Conservation (phyloP, 2,888 invertebrate genomes). For the Macrophya alboannulata region DNA sequence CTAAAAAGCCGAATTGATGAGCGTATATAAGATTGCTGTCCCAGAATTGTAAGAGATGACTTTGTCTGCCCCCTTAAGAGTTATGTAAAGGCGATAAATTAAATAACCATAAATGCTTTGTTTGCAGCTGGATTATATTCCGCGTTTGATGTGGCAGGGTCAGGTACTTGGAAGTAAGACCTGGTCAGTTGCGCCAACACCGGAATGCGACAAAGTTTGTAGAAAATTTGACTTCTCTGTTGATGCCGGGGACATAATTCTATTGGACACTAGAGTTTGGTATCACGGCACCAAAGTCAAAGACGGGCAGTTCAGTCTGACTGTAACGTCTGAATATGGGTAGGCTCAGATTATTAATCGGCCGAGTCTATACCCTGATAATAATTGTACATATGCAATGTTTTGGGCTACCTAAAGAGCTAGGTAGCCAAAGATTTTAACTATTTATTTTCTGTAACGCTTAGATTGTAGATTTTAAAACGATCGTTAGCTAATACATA, state of each 20-base stretch:
- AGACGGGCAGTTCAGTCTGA: slow-evolving; percentile 91
- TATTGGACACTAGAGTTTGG: slow-evolving; percentile 95
- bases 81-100: no score
- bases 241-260: slow-evolving; percentile 94
- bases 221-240: slow-evolving; percentile 89
- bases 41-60: no score
- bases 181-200: slow-evolving; percentile 92
- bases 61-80: no score
- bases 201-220: slow-evolving; percentile 92
- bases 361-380: background rate
- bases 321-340: slow-evolving; percentile 96
- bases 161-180: slow-evolving; percentile 93
- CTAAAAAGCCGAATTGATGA: no score
- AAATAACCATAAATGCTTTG: slow-evolving; percentile 45
- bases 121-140: slow-evolving; percentile 93
- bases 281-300: slow-evolving; percentile 93
- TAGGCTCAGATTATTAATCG: slow-evolving; percentile 74
- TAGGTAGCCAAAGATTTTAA: slow-evolving; percentile 45
- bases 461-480: slow-evolving; percentile 12
- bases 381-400: slow-evolving; percentile 47
- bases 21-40: no score
- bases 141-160: slow-evolving; percentile 96
- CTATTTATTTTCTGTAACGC: background rate
- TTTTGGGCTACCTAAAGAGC: slow-evolving; percentile 18
- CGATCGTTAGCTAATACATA: background rate